These are phyloP conservation scores for Coregonus ussuriensis DNA, from an alignment of 2,797 vertebrate genomes.

Conservation along the genomic window DNA sequence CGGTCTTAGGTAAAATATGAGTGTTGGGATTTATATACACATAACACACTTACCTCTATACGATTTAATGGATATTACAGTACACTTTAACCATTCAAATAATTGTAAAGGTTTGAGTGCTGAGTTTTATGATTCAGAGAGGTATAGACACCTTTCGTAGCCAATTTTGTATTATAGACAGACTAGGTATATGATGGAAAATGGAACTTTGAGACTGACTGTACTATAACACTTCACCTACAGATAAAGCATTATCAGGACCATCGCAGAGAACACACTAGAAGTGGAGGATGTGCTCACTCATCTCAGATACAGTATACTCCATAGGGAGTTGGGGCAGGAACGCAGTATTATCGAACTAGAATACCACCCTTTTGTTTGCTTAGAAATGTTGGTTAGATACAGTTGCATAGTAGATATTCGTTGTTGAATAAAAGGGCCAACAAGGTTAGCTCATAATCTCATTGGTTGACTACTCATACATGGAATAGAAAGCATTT, in stretches of 20 bases:
- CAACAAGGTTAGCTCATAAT: neutral
- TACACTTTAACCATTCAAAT: slow-evolving; percentile 14
- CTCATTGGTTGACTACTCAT: neutral
- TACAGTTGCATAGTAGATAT: neutral
- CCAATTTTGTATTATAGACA: too few species aligned
- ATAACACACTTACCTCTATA: slow-evolving; percentile 30
- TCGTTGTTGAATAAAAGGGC: neutral
- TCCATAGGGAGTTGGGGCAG: neutral
- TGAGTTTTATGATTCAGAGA: neutral
- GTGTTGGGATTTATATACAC: slow-evolving; percentile 15
- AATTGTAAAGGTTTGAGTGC: slow-evolving; percentile 5
- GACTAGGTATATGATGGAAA: neutral
- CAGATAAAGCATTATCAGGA: neutral
- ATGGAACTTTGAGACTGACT: neutral
- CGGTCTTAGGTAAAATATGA: slow-evolving; percentile 15
- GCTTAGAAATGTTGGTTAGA: neutral
- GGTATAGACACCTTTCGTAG: too few species aligned
- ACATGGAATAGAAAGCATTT: neutral
- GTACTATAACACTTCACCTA: neutral
- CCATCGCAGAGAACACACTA: neutral
- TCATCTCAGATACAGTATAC: neutral
- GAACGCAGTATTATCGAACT: neutral
- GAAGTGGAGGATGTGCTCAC: neutral
- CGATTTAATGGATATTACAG: slow-evolving; percentile 21
- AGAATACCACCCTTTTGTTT: neutral